A percentile compares a stretch with the other conserved stretches of the same genome.
Evolutionary conservation across 53 echinoderm and acorn worm genomes (phyloP).

Genomic region (Echinometra lucunter): DNA sequence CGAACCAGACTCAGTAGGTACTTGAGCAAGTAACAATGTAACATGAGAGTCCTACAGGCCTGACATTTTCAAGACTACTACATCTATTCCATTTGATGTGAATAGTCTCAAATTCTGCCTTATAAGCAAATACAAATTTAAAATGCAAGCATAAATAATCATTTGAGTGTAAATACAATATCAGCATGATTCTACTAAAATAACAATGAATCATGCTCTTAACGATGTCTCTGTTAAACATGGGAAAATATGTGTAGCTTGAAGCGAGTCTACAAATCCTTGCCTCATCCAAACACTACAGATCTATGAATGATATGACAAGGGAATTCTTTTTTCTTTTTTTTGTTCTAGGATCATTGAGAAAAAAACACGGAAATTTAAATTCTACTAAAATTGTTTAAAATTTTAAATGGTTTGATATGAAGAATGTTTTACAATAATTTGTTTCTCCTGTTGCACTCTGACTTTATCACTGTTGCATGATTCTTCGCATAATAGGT

Average conservation of each 20-base stretch:
- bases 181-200: neutral
- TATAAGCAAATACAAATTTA: neutral
- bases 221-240: neutral
- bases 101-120: neutral
- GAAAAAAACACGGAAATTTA: neutral
- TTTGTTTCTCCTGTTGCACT: conserved; percentile 59
- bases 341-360: neutral
- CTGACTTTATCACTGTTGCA: conserved; percentile 71
- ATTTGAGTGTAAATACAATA: neutral
- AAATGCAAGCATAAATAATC: neutral
- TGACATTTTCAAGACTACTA: neutral
- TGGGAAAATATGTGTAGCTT: neutral
- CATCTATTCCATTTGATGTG: neutral
- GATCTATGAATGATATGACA: neutral
- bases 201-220: neutral
- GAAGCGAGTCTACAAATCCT: neutral
- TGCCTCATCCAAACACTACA: neutral
- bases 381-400: neutral
- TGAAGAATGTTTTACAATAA: conserved; percentile 11
- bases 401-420: neutral
- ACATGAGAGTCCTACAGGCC: neutral
- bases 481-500: conserved; percentile 65
- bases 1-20: neutral
- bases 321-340: neutral
- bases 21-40: neutral